These are phyloP conservation scores for Scaptomyza pallida DNA, from an alignment of 1,140 invertebrate species.

Conservation along the genomic window DNA sequence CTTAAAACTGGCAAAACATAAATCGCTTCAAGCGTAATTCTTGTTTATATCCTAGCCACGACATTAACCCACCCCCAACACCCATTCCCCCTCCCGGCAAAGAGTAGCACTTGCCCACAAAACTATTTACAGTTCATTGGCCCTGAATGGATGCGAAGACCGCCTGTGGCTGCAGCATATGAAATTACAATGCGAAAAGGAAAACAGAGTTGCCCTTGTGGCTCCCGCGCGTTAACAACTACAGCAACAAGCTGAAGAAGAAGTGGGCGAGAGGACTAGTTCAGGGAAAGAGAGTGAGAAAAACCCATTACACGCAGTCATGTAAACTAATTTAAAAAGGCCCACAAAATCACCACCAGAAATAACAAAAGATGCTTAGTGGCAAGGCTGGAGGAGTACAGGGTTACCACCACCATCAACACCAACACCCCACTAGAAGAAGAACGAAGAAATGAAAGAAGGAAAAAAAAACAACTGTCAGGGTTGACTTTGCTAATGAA, in stretches of 20 bases:
- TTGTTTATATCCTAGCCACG: slow-evolving; percentile 1
- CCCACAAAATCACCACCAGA: slow-evolving; percentile 78
- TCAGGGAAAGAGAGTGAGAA: not conserved
- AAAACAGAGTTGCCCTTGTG: slow-evolving; percentile 35
- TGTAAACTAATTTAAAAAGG: slow-evolving; percentile 82
- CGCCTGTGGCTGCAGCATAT: slow-evolving; percentile 73
- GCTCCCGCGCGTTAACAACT: slow-evolving; percentile 27
- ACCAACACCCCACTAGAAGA: not conserved
- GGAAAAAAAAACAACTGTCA: slow-evolving; percentile 23
- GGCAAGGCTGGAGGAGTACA: not conserved
- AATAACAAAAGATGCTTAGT: slow-evolving; percentile 61
- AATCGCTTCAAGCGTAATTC: not conserved
- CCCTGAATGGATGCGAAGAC: slow-evolving; percentile 20
- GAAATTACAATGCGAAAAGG: slow-evolving; percentile 54
- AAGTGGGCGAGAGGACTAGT: not conserved
- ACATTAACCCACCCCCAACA: not conserved
- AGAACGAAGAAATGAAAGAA: not conserved
- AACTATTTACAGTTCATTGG: slow-evolving; percentile 65
- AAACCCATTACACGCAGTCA: slow-evolving; percentile 78
- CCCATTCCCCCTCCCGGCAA: not conserved
- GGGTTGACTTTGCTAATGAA: slow-evolving; percentile 81
- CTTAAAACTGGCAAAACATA: slow-evolving; percentile 3
- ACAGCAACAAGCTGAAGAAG: slow-evolving; percentile 23
- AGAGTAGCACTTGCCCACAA: slow-evolving; percentile 41
- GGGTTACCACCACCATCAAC: not conserved